Conservation (phyloP, 2,113 vertebrate species). For the Vanacampus margaritifer region DNA sequence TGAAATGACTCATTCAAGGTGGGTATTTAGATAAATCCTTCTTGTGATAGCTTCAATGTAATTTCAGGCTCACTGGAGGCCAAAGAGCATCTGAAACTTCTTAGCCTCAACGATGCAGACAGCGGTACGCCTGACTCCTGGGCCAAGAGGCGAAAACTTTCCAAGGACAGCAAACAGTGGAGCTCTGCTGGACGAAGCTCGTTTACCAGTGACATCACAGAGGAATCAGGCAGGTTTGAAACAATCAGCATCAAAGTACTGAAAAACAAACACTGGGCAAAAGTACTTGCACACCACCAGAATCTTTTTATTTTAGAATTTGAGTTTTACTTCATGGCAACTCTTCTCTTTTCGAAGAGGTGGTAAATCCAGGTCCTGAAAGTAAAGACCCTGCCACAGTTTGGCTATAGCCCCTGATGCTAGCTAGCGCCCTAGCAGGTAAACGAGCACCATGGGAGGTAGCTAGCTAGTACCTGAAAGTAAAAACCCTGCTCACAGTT, state of each 20-base stretch:
- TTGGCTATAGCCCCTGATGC: too few relatives aligned
- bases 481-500: too few relatives aligned
- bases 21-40: background rate
- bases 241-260: background rate
- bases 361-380: too few relatives aligned
- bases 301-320: too few relatives aligned
- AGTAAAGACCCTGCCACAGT: too few relatives aligned
- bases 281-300: too few relatives aligned
- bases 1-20: background rate
- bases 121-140: conserved; percentile 74
- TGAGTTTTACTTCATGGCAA: too few relatives aligned
- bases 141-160: conserved; percentile 81
- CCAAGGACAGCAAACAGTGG: conserved; percentile 80
- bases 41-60: background rate
- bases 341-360: too few relatives aligned
- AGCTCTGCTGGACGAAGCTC: conserved; percentile 81
- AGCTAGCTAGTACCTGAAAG: too few relatives aligned
- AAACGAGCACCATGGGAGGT: too few relatives aligned
- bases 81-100: conserved; percentile 64
- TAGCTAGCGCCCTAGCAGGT: too few relatives aligned
- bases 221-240: conserved; percentile 75
- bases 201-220: conserved; percentile 80
- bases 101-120: conserved; percentile 68
- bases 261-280: background rate
- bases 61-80: conserved; percentile 57